Conservation (phyloP, 2,113 vertebrate species). For the Rattus rattus region DNA sequence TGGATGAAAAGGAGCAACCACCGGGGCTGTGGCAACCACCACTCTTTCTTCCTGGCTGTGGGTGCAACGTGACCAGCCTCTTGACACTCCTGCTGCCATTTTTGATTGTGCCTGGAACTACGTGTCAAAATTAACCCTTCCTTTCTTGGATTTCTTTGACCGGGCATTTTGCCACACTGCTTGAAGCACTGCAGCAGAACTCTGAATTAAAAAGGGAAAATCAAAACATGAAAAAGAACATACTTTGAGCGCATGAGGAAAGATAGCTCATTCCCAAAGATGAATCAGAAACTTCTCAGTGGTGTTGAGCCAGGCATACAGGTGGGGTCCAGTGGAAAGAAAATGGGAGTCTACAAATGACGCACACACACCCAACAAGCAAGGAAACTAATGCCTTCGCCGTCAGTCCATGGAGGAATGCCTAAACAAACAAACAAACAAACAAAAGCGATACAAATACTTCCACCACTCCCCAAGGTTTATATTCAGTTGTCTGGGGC, state of each 20-base stretch:
- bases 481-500: background rate
- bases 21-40: background rate
- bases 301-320: background rate
- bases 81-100: background rate
- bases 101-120: background rate
- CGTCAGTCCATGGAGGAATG: background rate
- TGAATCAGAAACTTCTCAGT: background rate
- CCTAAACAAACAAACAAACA: background rate
- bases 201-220: constrained; percentile 40
- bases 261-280: background rate
- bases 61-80: background rate
- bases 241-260: background rate
- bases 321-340: background rate
- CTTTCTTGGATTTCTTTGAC: background rate
- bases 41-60: background rate
- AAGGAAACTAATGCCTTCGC: background rate
- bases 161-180: background rate
- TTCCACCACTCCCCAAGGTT: background rate
- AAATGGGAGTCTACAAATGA: background rate
- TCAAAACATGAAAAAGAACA: background rate
- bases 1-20: too few relatives aligned
- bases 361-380: background rate
- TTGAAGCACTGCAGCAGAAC: too few relatives aligned
- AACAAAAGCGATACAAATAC: background rate
- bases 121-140: background rate